Base-by-base conservation (phyloP, 2,888 invertebrate species). In the Melipona beecheii region DNA sequence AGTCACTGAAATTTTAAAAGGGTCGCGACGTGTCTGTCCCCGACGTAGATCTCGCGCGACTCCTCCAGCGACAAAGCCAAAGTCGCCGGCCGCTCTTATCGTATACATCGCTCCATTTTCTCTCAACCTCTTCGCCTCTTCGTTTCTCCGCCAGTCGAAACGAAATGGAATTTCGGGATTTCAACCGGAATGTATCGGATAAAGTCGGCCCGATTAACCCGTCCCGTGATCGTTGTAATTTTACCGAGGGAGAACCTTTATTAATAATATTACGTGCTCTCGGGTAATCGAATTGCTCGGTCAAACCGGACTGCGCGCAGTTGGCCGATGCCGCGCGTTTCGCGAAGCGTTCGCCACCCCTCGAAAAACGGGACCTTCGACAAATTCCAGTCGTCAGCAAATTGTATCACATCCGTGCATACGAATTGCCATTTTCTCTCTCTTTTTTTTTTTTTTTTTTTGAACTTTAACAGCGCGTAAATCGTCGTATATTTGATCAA, bases 1-100 rank as follows among this genome's bases (percentile, higher is more conserved):
- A 62, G 50, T 31, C 17, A 5, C 71, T 68, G 64, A 71, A 75
- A 83, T 78, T 83, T 83, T 82, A 64, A 77, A 77, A 31, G 15
- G 21, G 36, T 70, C 24, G 9, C 31, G 21, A 1, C 75, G n/a
- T 70, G 65, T 77, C 58, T 21, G 77, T 82, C 74, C 68, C 50
- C 19, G 31, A 36, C 11, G 31, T 19, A 36, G 13, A 4, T 27
- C 66, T 72, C n/a, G 27, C 62, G 15, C 52, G 27, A 52, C 72
- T 49, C 64, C 70, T 76, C 43, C 21, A 31, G 13, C 43, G 17
- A 19, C 49, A 15, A 24, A 13, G 43, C 68, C 27, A 24, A 1
- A 4, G 17, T 2, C 17, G 17, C 31, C 31, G 31, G 4, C 0
- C 49, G 15, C 17, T 52, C 62, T 52, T 70, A 70, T 76, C 21